These are phyloP conservation scores for Saimiri boliviensis DNA, from an alignment of 2,113 vertebrate species.

Conservation along the genomic window DNA sequence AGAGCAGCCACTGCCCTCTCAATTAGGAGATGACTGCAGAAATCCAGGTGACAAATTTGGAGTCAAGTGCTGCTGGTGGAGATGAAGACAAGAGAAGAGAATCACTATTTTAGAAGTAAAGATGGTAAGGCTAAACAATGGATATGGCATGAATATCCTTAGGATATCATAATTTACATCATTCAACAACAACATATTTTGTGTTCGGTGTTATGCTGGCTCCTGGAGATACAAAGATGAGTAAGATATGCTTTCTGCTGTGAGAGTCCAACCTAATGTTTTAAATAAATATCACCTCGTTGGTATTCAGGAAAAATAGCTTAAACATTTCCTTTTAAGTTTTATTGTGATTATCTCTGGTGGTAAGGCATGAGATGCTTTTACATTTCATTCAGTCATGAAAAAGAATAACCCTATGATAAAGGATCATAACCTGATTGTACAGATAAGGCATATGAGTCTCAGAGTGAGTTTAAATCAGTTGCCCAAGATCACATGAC, in stretches of 20 bases:
- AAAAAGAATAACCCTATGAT: not conserved
- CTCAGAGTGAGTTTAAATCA: not conserved
- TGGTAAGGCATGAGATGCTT: not conserved
- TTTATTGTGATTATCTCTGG: not conserved
- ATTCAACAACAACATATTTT: not conserved
- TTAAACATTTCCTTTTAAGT: not conserved
- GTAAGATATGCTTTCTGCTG: not conserved
- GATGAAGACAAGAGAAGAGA: not conserved
- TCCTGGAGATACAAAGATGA: not conserved
- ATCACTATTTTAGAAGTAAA: not conserved
- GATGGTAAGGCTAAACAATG: not conserved
- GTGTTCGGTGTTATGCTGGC: not conserved
- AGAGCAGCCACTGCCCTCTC: not conserved
- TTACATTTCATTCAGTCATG: not conserved
- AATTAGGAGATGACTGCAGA: not conserved
- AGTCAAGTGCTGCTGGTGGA: not conserved
- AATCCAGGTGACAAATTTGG: not conserved
- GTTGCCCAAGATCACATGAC: not conserved
- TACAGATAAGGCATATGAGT: not conserved
- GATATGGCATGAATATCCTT: not conserved
- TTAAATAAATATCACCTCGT: not conserved
- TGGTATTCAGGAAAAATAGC: slow-evolving; percentile 20
- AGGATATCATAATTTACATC: not conserved
- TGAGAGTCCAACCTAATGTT: not conserved
- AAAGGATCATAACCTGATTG: not conserved